Percentiles rank a stretch among this genome's conserved stretches.
Evolutionary conservation across 2,113 vertebrate genomes (phyloP).

Genomic region (Romanogobio albipinnatus): DNA sequence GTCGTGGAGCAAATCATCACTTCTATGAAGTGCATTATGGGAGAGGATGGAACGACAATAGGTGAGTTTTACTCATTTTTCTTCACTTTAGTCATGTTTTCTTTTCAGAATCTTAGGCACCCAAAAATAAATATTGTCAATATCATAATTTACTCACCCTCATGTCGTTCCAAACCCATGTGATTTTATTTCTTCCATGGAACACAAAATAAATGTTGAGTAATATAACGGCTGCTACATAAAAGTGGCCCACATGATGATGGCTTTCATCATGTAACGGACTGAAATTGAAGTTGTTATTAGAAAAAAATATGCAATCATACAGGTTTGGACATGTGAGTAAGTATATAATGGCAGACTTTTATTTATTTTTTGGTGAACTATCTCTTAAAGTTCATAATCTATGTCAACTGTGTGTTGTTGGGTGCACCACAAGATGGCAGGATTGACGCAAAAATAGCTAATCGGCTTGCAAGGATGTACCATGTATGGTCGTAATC

Average conservation of each 20-base stretch:
- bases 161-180: neutral
- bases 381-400: too few relatives aligned
- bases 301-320: too few relatives aligned
- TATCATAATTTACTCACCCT: neutral
- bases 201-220: neutral
- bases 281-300: too few relatives aligned
- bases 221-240: neutral
- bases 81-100: neutral
- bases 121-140: neutral
- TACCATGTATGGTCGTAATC: neutral
- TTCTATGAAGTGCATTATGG: constrained; percentile 97
- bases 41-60: constrained; percentile 86
- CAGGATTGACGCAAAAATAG: constrained; percentile 12
- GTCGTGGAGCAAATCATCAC: constrained; percentile 90
- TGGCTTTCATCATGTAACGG: too few relatives aligned
- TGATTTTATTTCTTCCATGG: neutral
- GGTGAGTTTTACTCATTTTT: constrained; percentile 73
- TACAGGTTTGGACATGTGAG: too few relatives aligned
- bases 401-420: neutral
- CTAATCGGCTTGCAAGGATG: neutral
- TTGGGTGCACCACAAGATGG: constrained; percentile 54
- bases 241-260: too few relatives aligned
- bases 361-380: neutral
- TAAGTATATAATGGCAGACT: neutral
- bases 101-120: neutral